Evolutionary conservation across 2,797 vertebrate species (phyloP).

Genomic region (Siniperca obscura): DNA sequence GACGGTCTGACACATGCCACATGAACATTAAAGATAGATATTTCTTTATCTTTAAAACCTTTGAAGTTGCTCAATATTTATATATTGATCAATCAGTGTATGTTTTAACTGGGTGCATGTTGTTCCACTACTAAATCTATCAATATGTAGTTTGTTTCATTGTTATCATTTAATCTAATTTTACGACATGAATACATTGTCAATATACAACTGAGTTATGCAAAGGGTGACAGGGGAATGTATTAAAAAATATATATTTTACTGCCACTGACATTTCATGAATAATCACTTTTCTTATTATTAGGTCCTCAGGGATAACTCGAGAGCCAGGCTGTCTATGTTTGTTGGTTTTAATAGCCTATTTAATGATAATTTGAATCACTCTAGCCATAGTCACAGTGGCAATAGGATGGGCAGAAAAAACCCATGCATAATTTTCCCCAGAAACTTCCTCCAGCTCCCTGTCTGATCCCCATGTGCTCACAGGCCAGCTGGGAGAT

Average conservation of each 20-base stretch:
- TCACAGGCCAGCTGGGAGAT: conserved; percentile 19
- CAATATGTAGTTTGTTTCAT: conserved; percentile 17
- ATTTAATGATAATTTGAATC: conserved; percentile 18
- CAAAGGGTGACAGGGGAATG: neutral
- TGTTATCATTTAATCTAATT: conserved; percentile 19
- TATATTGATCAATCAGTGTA: neutral
- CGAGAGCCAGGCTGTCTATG: neutral
- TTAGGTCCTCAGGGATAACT: conserved; percentile 4
- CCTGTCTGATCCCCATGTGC: conserved; percentile 12
- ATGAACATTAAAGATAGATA: neutral
- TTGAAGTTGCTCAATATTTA: neutral
- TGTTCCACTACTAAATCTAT: conserved; percentile 12
- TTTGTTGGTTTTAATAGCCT: conserved; percentile 31
- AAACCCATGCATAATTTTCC: conserved; percentile 6
- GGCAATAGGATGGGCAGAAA: neutral
- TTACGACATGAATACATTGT: conserved; percentile 8
- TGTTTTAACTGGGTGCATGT: neutral
- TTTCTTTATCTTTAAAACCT: neutral
- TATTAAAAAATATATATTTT: conserved; percentile 22
- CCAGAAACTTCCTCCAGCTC: conserved; percentile 11
- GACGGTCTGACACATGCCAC: neutral
- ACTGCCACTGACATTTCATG: conserved; percentile 36
- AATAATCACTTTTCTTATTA: conserved; percentile 33
- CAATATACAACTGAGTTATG: conserved; percentile 27
- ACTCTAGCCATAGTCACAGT: neutral